Evolutionary conservation across 2,888 invertebrate species (phyloP), one percentile per base, ranked within the genome.

Genomic region (Aphodius sticticus): DNA sequence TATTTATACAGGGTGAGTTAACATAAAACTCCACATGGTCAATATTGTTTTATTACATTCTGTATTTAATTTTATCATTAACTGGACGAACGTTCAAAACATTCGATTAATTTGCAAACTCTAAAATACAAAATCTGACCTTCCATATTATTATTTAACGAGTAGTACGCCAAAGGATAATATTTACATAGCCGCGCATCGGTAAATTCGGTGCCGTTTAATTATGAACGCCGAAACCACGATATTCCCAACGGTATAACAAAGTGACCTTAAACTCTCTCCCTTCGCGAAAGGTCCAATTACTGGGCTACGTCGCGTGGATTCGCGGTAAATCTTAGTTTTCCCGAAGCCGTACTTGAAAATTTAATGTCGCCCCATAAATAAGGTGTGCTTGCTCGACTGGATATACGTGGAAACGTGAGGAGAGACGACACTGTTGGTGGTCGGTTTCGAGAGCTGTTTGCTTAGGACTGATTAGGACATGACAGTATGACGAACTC

Each of bases 281-380:
- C 53, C 4, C 53, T 9, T 53, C 3, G 1, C 53, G 53, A 53
- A 53, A 53, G 53, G 53, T 53, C 53, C 53, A 53, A 53, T 53
- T 53, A 53, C 53, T 5, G 53, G 53, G 9, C 6, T 9, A 53
- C 53, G 53, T 53, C 9, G 7, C 53, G 53, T 53, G 53, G 12
- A 53, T 53, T 53, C 53, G 53, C 53, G 53, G 53, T 53, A 53
- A 53, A 53, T 53, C 53, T 53, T 53, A 53, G 53, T 53, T 53
- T 53, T 53, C 53, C 53, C 53, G 53, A 53, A 53, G 53, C 53
- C 53, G 53, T 53, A 53, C 53, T 53, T 53, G 53, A 53, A 53
- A 53, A 53, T 53, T 53, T 53, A 53, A 53, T 53, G 53, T 12
- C 12, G 9, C 7, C 53, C 53, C 53, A 53, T 53, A 53, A 53